A percentile compares a stretch with the other conserved stretches of the same genome.
Conservation (phyloP, 2,888 invertebrate species). For the Tetramorium bicarinatum region DNA sequence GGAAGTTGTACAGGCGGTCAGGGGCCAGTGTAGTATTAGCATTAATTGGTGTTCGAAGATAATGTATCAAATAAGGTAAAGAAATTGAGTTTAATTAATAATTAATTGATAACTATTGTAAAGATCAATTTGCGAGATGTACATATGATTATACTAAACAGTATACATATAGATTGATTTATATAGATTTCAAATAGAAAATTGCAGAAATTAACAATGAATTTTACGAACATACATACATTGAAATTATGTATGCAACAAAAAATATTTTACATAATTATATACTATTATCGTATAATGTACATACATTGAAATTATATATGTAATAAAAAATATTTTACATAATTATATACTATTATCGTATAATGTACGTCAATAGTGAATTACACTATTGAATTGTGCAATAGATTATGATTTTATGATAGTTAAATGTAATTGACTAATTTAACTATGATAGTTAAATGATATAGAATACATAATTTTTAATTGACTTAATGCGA, state of each 20-base stretch:
- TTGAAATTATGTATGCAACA: not conserved
- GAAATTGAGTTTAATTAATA: not conserved
- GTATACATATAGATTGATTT: not conserved
- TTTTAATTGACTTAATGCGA: conserved; percentile 28
- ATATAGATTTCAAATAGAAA: not conserved
- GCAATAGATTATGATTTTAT: not conserved
- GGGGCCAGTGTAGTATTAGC: conserved; percentile 76
- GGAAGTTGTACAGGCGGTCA: conserved; percentile 81
- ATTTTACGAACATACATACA: not conserved
- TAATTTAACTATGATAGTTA: not conserved
- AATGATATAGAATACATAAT: not conserved
- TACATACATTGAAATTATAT: not conserved
- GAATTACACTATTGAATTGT: not conserved
- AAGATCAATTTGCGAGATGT: not conserved
- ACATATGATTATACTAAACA: no score
- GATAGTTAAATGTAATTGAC: not conserved
- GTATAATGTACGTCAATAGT: not conserved
- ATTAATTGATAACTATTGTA: not conserved
- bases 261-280: not conserved
- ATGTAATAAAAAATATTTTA: not conserved
- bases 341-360: not conserved
- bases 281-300: not conserved
- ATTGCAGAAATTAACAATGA: not conserved
- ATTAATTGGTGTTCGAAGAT: conserved; percentile 76
- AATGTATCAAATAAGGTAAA: conserved; percentile 77